These are phyloP conservation scores for Chymomyza caudatula DNA, from an alignment of 2,888 invertebrate species.

Conservation along the genomic window DNA sequence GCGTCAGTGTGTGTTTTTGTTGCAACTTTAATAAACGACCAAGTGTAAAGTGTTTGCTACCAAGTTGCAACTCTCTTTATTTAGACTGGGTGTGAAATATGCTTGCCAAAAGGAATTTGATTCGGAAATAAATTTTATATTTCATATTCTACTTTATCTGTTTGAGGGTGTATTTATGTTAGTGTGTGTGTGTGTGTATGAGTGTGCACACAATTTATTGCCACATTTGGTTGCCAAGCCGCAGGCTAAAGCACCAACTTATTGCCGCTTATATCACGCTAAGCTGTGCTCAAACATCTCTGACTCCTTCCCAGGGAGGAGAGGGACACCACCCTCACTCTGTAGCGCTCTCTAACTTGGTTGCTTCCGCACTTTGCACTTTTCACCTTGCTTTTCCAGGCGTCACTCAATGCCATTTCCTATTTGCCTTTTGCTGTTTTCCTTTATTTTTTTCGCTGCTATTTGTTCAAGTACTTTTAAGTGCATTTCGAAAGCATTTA, in stretches of 20 bases:
- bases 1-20: constrained; percentile 16
- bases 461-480: constrained; percentile 60
- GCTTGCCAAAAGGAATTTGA: neutral
- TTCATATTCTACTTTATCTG: constrained; percentile 15
- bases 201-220: constrained; percentile 24
- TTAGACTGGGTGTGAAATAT: constrained; percentile 2
- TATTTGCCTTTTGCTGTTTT: constrained; percentile 18
- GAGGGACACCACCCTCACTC: neutral
- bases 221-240: constrained; percentile 15
- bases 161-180: neutral
- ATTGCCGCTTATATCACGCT: constrained; percentile 38
- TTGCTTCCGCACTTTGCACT: neutral
- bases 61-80: constrained; percentile 2
- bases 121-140: constrained; percentile 6
- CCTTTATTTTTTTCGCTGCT: constrained; percentile 6
- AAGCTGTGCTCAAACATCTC: constrained; percentile 21
- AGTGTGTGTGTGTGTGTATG: too few species aligned
- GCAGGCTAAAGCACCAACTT: constrained; percentile 14
- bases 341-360: neutral
- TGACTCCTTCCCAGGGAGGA: neutral
- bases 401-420: constrained; percentile 30
- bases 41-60: constrained; percentile 16
- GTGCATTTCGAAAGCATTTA: constrained; percentile 56
- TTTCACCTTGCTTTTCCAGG: neutral
- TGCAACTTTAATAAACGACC: constrained; percentile 35